Evolutionary conservation across 2,888 invertebrate genomes (phyloP).

Genomic region (Troglohyphantes excavatus): DNA sequence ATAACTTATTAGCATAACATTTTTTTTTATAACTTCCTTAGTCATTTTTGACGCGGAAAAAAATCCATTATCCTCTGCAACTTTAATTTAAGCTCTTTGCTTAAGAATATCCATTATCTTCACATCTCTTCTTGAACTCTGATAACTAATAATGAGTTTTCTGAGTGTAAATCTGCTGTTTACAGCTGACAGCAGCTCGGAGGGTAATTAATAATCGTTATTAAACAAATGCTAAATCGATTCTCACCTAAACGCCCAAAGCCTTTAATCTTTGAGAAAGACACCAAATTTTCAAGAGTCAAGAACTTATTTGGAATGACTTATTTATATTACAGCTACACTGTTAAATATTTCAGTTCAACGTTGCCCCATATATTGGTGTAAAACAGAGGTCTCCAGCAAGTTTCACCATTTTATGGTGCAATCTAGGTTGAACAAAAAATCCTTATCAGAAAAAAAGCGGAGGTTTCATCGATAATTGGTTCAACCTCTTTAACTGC

Average conservation of each 20-base stretch:
- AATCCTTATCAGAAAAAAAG: too few relatives aligned
- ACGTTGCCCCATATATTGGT: too few relatives aligned
- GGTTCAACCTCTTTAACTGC: too few relatives aligned
- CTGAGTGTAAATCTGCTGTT: conserved; percentile 35
- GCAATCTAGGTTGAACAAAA: too few relatives aligned
- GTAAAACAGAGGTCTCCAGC: too few relatives aligned
- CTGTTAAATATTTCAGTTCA: too few relatives aligned
- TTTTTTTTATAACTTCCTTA: neutral
- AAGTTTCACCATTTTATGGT: too few relatives aligned
- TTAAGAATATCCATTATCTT: conserved; percentile 4
- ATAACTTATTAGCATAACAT: neutral
- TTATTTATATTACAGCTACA: neutral
- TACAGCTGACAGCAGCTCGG: conserved; percentile 39
- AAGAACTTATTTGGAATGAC: neutral
- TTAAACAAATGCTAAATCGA: conserved; percentile 52
- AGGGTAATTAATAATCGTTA: conserved; percentile 41
- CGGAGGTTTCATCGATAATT: too few relatives aligned
- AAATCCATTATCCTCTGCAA: neutral
- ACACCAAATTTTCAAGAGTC: conserved; percentile 24
- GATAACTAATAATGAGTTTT: conserved; percentile 40
- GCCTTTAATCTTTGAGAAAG: conserved; percentile 23
- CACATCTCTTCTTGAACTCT: conserved; percentile 17
- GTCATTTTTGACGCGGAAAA: conserved; percentile 15
- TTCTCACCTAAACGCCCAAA: neutral
- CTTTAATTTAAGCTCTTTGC: conserved; percentile 19